phyloP scores from a whole-genome alignment of 1,140 invertebrate species.

The Papilio polyxenes region DNA sequence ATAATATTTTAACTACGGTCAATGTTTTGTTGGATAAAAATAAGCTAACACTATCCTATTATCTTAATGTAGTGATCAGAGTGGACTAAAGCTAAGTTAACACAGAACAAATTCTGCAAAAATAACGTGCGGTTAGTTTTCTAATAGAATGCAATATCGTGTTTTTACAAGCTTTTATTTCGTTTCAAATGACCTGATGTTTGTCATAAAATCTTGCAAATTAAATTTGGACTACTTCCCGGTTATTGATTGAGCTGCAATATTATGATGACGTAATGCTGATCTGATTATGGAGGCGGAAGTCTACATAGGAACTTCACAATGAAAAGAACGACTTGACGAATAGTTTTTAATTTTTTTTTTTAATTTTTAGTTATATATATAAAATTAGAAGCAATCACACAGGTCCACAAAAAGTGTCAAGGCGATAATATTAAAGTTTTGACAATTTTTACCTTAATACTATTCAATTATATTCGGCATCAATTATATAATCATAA shows the following conservation, averaged over 20 bases:
- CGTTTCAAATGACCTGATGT: no score
- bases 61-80: neutral
- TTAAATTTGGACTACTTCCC: no score
- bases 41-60: neutral
- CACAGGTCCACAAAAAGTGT: neutral
- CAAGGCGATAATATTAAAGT: neutral
- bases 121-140: neutral
- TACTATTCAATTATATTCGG: no score
- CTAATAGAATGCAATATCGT: neutral
- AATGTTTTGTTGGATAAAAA: slow-evolving; percentile 5
- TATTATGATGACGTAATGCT: no score
- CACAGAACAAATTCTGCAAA: neutral
- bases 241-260: no score
- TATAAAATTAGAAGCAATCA: neutral
- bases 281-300: no score
- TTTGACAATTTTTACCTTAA: neutral
- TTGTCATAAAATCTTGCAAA: no score
- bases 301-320: no score
- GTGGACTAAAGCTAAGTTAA: neutral
- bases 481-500: slow-evolving; percentile 59
- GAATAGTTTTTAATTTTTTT: no score
- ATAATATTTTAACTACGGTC: slow-evolving; percentile 12
- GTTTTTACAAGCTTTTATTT: neutral
- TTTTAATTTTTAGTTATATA: no score
- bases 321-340: no score